Percentiles rank a stretch among this genome's conserved stretches.
Conservation (phyloP, 2,888 invertebrate genomes). For the Drosophila suboccidentalis region DNA sequence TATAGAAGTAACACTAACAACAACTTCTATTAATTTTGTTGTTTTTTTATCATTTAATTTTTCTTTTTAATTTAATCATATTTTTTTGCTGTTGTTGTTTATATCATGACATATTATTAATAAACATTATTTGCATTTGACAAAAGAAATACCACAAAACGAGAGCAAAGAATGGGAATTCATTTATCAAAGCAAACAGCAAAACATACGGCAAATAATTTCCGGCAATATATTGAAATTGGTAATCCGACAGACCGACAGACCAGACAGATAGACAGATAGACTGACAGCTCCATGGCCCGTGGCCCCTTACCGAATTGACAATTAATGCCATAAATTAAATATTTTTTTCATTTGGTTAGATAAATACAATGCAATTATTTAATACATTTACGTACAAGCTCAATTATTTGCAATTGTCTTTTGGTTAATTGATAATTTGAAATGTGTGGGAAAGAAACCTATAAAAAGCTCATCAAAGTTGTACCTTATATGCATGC, state of each 20-base stretch:
- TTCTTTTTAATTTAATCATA: constrained; percentile 4
- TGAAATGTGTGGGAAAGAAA: constrained; percentile 30
- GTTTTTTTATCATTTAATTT: constrained; percentile 6
- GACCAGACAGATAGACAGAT: constrained; percentile 5
- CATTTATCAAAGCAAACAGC: constrained; percentile 51
- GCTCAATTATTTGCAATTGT: constrained; percentile 43
- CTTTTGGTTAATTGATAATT: constrained; percentile 38
- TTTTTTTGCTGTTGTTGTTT: constrained; percentile 17
- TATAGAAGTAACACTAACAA: constrained; percentile 9
- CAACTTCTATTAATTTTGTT: constrained; percentile 20
- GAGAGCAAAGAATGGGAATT: constrained; percentile 24
- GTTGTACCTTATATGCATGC: background rate
- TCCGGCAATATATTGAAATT: constrained; percentile 47
- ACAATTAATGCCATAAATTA: constrained; percentile 46
- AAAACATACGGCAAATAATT: constrained; percentile 57
- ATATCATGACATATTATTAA: constrained; percentile 44
- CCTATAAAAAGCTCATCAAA: background rate
- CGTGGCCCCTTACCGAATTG: constrained; percentile 7
- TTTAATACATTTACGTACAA: constrained; percentile 40
- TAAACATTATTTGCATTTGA: constrained; percentile 42
- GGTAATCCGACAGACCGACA: constrained; percentile 30
- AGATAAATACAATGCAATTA: constrained; percentile 36
- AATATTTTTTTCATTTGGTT: constrained; percentile 28
- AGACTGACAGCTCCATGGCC: constrained; percentile 12
- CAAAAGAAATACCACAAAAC: constrained; percentile 47